phyloP scores from a whole-genome alignment of 2,797 vertebrate species.

The Lates japonicus region DNA sequence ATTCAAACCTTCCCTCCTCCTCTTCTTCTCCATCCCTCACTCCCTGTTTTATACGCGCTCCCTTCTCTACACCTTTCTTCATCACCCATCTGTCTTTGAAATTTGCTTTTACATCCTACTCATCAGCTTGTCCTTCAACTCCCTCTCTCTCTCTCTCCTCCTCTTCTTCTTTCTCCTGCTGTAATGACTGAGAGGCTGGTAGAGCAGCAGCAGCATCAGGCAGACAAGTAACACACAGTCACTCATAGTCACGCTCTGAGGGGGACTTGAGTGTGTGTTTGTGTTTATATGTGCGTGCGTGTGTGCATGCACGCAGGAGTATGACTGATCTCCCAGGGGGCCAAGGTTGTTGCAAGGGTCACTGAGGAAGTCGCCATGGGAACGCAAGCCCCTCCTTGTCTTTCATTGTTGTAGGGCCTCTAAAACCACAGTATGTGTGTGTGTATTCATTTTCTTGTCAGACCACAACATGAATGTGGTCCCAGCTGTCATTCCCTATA shows the following conservation, averaged over 20 bases:
- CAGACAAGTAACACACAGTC: constrained; percentile 62
- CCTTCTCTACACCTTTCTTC: constrained; percentile 42
- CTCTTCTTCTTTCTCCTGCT: constrained; percentile 34
- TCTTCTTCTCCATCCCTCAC: constrained; percentile 15
- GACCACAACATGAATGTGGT: constrained; percentile 1
- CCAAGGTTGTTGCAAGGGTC: constrained; percentile 77
- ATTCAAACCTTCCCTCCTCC: constrained; percentile 28
- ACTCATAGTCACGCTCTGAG: constrained; percentile 48
- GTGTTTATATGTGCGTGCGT: constrained; percentile 17
- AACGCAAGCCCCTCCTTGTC: constrained; percentile 71
- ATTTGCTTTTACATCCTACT: constrained; percentile 59
- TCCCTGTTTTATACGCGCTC: constrained; percentile 31
- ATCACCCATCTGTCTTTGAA: constrained; percentile 64
- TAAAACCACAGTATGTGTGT: constrained; percentile 22
- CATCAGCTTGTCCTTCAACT: constrained; percentile 72
- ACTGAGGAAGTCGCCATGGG: constrained; percentile 73
- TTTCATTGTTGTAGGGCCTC: constrained; percentile 41
- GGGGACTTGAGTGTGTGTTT: constrained; percentile 12
- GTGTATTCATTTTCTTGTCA: background rate
- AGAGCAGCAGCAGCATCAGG: constrained; percentile 35
- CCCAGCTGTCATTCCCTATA: background rate
- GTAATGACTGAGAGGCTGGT: constrained; percentile 44
- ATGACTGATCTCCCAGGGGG: constrained; percentile 76
- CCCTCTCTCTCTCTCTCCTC: constrained; percentile 18
- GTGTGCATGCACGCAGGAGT: constrained; percentile 23